Conservation (phyloP, 2,888 invertebrate genomes). For the Stramonita haemastoma region DNA sequence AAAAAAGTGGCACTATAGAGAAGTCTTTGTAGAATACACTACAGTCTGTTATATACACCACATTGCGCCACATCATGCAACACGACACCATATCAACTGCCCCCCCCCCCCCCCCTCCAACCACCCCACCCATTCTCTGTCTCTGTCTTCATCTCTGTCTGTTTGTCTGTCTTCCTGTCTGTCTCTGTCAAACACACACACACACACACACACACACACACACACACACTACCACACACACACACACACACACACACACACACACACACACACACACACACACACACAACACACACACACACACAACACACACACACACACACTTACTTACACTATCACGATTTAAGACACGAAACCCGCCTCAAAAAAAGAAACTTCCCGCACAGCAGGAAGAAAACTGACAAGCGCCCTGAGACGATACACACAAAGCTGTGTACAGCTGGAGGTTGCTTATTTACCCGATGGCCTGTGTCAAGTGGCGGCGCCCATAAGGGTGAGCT, state of each 20-base stretch:
- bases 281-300: slow-evolving; percentile 1
- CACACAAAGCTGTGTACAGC: slow-evolving; percentile 2
- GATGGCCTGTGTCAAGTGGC: slow-evolving; percentile 29
- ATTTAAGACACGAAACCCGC: not conserved
- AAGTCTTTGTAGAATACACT: too few species aligned
- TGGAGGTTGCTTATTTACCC: slow-evolving; percentile 20
- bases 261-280: slow-evolving; percentile 32
- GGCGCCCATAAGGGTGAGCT: not conserved
- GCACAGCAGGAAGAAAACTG: not conserved
- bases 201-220: too few species aligned
- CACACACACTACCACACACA: not conserved
- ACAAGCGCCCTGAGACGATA: not conserved
- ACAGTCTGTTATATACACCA: too few species aligned
- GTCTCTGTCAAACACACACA: too few species aligned
- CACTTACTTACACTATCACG: not conserved
- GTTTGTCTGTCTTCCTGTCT: too few species aligned
- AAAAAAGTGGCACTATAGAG: too few species aligned
- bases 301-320: not conserved
- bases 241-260: slow-evolving; percentile 29
- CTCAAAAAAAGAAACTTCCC: not conserved
- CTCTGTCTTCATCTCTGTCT: not conserved
- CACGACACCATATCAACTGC: not conserved
- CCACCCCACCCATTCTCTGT: not conserved
- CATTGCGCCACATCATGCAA: too few species aligned
- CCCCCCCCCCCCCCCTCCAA: not conserved